phyloP scores from a whole-genome alignment of 1,140 invertebrate species.

The Heliconius congener region DNA sequence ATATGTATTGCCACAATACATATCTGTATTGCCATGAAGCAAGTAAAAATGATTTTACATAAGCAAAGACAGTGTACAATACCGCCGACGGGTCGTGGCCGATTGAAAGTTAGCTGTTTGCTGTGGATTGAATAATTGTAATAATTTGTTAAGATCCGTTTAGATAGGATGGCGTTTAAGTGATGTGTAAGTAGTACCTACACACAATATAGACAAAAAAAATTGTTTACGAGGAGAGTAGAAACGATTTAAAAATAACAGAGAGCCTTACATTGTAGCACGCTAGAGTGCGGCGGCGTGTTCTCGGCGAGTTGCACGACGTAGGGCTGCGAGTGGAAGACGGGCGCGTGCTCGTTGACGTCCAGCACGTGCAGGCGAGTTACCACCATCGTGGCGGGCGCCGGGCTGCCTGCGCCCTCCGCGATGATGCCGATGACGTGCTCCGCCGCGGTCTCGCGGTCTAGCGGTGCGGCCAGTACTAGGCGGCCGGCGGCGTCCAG shows the following conservation, averaged over 20 bases:
- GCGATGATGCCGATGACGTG: constrained; percentile 90
- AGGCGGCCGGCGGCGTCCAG: constrained; percentile 89
- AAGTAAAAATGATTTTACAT: too few relatives aligned
- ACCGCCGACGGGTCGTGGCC: too few relatives aligned
- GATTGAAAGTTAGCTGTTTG: too few relatives aligned
- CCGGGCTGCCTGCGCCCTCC: constrained; percentile 89
- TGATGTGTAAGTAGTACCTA: too few relatives aligned
- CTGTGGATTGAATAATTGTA: too few relatives aligned
- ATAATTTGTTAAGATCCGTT: too few relatives aligned
- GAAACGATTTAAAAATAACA: background rate
- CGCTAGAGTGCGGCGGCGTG: constrained; percentile 87
- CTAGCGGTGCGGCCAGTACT: constrained; percentile 86
- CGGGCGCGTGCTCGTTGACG: constrained; percentile 94
- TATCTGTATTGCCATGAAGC: too few relatives aligned
- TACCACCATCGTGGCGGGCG: constrained; percentile 87
- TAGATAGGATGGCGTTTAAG: too few relatives aligned
- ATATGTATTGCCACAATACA: too few relatives aligned
- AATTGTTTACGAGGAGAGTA: too few relatives aligned
- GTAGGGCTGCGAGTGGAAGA: constrained; percentile 93
- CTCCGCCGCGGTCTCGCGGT: constrained; percentile 87
- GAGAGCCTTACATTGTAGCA: constrained; percentile 84
- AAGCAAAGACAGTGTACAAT: too few relatives aligned
- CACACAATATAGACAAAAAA: too few relatives aligned
- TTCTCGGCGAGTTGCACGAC: constrained; percentile 90
- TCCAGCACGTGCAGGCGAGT: constrained; percentile 92